phyloP scores from a whole-genome alignment of 2,888 invertebrate species.

The Pseudanteris insignis region DNA sequence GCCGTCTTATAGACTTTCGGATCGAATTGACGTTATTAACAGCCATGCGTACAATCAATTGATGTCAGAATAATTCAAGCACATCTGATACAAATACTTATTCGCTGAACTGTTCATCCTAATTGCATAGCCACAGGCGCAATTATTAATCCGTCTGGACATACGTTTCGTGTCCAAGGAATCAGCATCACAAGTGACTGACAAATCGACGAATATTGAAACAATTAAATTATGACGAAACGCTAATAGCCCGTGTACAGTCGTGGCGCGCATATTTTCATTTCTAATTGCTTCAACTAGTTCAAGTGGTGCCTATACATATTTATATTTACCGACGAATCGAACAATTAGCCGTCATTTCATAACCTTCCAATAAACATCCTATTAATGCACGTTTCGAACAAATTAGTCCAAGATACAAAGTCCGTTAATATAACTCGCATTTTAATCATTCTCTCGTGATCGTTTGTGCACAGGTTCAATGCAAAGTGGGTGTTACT shows the following conservation, averaged over 20 bases:
- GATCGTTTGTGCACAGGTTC: no score
- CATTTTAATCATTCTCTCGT: no score
- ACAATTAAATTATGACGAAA: constrained; percentile 9
- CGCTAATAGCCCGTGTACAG: neutral
- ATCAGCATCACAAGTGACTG: constrained; percentile 2
- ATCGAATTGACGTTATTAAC: constrained; percentile 25
- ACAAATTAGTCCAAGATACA: no score
- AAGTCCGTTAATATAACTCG: no score
- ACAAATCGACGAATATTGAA: constrained; percentile 6
- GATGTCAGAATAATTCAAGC: constrained; percentile 27
- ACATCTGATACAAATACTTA: constrained; percentile 15
- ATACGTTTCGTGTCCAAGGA: neutral
- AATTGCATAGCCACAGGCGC: constrained; percentile 3
- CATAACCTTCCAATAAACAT: no score
- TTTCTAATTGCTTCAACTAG: constrained; percentile 14
- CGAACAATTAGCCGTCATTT: constrained; percentile 17
- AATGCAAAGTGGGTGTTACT: neutral
- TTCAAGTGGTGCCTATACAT: constrained; percentile 12
- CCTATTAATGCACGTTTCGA: no score
- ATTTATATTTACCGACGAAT: constrained; percentile 1
- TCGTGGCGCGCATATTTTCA: constrained; percentile 4
- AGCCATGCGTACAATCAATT: constrained; percentile 10
- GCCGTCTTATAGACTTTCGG: no score
- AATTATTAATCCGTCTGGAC: neutral
- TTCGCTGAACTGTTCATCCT: constrained; percentile 23